Conservation (phyloP, 1,140 invertebrate species). For the Brachionus rubens region DNA sequence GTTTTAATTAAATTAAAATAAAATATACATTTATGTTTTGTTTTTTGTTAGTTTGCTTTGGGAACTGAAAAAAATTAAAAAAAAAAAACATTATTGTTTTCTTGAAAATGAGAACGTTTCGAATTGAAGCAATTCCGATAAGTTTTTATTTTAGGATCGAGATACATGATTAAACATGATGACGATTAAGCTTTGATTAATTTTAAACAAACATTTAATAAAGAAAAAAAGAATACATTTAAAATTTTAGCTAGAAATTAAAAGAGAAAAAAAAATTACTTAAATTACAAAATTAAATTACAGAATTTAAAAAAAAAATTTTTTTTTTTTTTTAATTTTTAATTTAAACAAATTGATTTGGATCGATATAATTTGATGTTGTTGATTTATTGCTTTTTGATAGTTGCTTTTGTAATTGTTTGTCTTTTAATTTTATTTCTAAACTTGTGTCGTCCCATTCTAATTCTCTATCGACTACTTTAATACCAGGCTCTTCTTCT, state of each 20-base stretch:
- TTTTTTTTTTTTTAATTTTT: background rate
- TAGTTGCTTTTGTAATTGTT: slow-evolving; percentile 10
- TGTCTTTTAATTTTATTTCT: slow-evolving; percentile 16
- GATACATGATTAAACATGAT: too few relatives aligned
- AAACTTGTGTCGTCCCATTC: slow-evolving; percentile 45
- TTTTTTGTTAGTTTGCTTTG: too few relatives aligned
- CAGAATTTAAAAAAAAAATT: background rate
- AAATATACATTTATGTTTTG: too few relatives aligned
- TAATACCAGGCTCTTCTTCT: slow-evolving; percentile 28
- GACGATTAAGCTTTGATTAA: too few relatives aligned
- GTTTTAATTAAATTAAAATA: too few relatives aligned
- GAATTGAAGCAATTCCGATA: too few relatives aligned
- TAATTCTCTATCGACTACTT: slow-evolving; percentile 19
- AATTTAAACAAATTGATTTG: slow-evolving; percentile 43
- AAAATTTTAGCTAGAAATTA: background rate
- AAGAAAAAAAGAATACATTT: background rate
- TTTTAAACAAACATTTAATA: too few relatives aligned
- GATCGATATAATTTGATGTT: slow-evolving; percentile 23
- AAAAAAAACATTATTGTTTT: too few relatives aligned
- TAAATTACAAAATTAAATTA: slow-evolving; percentile 3
- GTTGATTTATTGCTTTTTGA: slow-evolving; percentile 29
- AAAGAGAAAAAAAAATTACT: background rate
- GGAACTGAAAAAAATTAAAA: too few relatives aligned
- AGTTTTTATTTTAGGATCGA: too few relatives aligned
- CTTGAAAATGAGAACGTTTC: too few relatives aligned